Base-by-base conservation (phyloP, 53 echinoderm and acorn worm species). In the Mesocentrotus franciscanus region DNA sequence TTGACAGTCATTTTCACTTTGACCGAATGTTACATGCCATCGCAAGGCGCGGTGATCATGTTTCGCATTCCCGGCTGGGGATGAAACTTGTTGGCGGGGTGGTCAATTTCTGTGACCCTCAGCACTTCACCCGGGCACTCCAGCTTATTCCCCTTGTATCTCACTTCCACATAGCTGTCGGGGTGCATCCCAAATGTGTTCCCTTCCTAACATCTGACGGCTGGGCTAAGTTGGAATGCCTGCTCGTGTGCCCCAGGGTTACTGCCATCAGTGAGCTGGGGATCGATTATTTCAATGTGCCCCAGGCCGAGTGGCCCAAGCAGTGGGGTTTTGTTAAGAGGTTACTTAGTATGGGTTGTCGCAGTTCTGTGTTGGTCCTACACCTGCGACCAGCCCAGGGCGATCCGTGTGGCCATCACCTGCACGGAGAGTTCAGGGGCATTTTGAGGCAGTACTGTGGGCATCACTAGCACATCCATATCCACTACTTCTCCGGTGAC, bases 1-100 rank as follows among this genome's bases (percentile, higher is more conserved):
- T 96, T 55, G 96, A 96, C 59, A 96, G 94, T 32, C 96, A 96
- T 29, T 96, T 96, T 78, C 94, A 96, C 79, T 20, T 94, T 17
- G 96, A 96, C 68, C 36, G 94, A 4, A 93, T 96, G 94, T 42
- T 90, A 9, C 83, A 96, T 42, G 22, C 61, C 30, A 76, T 96
- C 10, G 36, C 34, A 0, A 16, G 12, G 79, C 17, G 55, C 6
- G 94, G 90, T 0, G 96, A 94, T 6, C 72, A 78, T 78, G 35
- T 81, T n/a, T 15, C 33, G 0, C 1, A 42, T 33, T 36, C 49
- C 9, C 90, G 60, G 15, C 29, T 39, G 9, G 71, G 27, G 16
- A 27, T 96, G 34, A 90, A 90, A 61, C 22, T 96, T 0, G 71
- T 89, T 0, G 94, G 90, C 20, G 94, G 94, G 24, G 96, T 96